Evolutionary conservation across 2,888 invertebrate species (phyloP), one percentile per base, ranked within the genome.

Genomic region (Teinopalpus imperialis): DNA sequence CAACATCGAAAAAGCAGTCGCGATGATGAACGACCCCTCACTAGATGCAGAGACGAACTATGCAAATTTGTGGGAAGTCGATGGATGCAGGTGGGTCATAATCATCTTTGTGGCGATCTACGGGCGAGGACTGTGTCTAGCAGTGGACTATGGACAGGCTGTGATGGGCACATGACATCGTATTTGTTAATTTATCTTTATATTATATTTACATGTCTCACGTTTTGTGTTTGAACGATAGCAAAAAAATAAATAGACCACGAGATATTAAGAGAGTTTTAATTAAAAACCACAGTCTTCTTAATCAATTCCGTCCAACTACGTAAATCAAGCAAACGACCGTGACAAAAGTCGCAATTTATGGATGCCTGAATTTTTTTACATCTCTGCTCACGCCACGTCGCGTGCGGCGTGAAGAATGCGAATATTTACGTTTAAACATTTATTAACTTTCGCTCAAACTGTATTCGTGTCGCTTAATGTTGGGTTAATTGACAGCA

Each of bases 321-420:
- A 32, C 31, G 32, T 30, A 31, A 34, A 44, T 39, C 47, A 40
- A 46, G 47, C 43, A 47, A 46, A 31, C 41, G 32, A 50, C 43
- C 43, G 43, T 29, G 21, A 40, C 43, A 26, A 48, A 45, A 41
- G 44, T 41, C 41, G 42, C 45, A 41, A 52, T 56, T n/a, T 56
- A 54, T 49, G 51, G 54, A 65, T 69, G 70, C 63, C 61, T 54
- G 54, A 57, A 61, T 63, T 54, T 59, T 59, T 59, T 53, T 51
- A 35, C 41, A 29, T 39, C 29, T 10, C 43, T 31, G 43, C 47
- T 47, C 82, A 81, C 78, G 81, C 68, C 51, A 79, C 36, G 49
- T 79, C 52, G 81, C 82, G 74, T 81, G 81, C 51, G 49, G 62
- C 60, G 62, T 59, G 59, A 66, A 66, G 59, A 62, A 62, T 66